A percentile compares a stretch with the other conserved stretches of the same genome.
These are phyloP conservation scores for Brassicogethes aeneus DNA, from an alignment of 2,888 invertebrate genomes.

Conservation along the genomic window DNA sequence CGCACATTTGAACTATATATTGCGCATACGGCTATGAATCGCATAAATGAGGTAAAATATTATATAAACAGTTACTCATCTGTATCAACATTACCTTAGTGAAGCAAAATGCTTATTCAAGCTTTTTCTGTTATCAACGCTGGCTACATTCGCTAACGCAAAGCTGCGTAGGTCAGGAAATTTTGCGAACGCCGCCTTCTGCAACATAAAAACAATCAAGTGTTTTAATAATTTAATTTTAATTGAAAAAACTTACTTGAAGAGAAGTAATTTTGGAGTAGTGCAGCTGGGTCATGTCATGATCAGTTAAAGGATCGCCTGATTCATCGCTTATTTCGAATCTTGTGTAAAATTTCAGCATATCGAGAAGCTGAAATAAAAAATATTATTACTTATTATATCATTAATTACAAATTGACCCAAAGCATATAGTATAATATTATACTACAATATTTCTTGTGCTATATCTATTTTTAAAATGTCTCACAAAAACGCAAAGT, in stretches of 20 bases:
- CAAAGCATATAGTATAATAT: constrained; percentile 3
- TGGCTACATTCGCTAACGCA: constrained; percentile 87
- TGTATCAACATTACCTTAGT: constrained; percentile 46
- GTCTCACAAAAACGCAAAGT: no score
- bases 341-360: constrained; percentile 91
- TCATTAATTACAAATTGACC: not conserved
- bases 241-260: constrained; percentile 48
- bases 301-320: constrained; percentile 88
- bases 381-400: constrained; percentile 10
- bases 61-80: not conserved
- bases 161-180: constrained; percentile 81
- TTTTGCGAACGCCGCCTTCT: constrained; percentile 90
- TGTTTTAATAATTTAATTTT: not conserved
- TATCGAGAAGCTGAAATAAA: constrained; percentile 68
- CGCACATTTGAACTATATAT: no score
- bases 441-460: no score
- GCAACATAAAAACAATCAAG: constrained; percentile 24
- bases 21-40: no score
- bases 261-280: constrained; percentile 87
- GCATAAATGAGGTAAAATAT: no score
- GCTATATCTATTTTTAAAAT: no score
- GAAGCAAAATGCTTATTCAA: constrained; percentile 78
- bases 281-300: constrained; percentile 89
- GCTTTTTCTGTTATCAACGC: constrained; percentile 82
- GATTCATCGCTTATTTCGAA: constrained; percentile 98